Base-by-base conservation (phyloP, 2,888 invertebrate genomes). In the Orthonychiurus folsomi region DNA sequence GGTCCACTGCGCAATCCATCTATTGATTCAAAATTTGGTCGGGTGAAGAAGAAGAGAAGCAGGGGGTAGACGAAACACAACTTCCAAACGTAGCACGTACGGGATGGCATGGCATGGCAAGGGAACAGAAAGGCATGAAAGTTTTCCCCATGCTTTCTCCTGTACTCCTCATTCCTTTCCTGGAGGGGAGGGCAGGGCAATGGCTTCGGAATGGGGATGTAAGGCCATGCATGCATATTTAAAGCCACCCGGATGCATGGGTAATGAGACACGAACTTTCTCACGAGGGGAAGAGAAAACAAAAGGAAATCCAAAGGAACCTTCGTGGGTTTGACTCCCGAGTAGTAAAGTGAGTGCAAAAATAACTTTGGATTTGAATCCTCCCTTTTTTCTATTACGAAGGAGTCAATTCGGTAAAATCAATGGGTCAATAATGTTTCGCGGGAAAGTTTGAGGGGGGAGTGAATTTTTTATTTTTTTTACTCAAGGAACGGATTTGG, bases 141-240 rank as follows among this genome's bases (percentile, higher is more conserved):
- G 9, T 15, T 9, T 15, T 37, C 37, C 37, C 37, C 5, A 15
- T 37, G 37, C 37, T 37, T 37, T 37, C 15, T 37, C 37, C 37
- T 15, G 37, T 15, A 37, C n/a, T 37, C 9, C 37, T 9, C 37
- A 37, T 15, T 37, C 37, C n/a, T n/a, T 37, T 9, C 37, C 9
- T 37, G 15, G 5, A 37, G 15, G 37, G 37, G 37, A 37, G 15
- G 5, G 37, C 37, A 37, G n/a, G n/a, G n/a, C n/a, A n/a, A n/a
- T n/a, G n/a, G n/a, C n/a, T n/a, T n/a, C n/a, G n/a, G n/a, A n/a
- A n/a, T n/a, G n/a, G n/a, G n/a, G n/a, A n/a, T n/a, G n/a, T n/a
- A n/a, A n/a, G n/a, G n/a, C n/a, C n/a, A n/a, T n/a, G n/a, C n/a
- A 37, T 37, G 37, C 37, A 37, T 37, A 37, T 37, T 37, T 37